Evolutionary conservation across 1,140 invertebrate species (phyloP), one percentile per base, ranked within the genome.

Genomic region (Platyscapa corneri): DNA sequence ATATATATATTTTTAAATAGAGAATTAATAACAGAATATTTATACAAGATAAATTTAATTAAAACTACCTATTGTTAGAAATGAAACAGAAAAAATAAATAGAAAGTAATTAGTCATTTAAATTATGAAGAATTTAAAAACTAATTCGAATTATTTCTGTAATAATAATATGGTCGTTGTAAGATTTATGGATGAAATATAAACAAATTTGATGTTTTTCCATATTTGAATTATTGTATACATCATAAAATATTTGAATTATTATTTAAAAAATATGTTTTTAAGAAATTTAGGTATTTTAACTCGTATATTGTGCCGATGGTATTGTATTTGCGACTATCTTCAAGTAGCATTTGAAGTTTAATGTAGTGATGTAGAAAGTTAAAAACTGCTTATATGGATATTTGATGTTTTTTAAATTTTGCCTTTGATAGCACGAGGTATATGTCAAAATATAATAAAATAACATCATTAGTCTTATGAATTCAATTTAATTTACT

Each of bases 341-440:
- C 82, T 92, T 92, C 90, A 90, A 77, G 82, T 49, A 18, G 70
- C 65, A 84, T 84, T 90, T 92, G 87, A 89, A 91, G 88, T 91
- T 89, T 87, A 82, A 87, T 88, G 37, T 12, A 74, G 67, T 37
- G 67, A 72, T 72, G 67, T 74, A 74, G 32, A 65, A 42, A n/a
- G 39, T 74, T 74, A n/a, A 91, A 92, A 92, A 89, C 89, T 90
- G 91, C 91, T 91, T 92, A 91, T 91, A 92, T 91, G 90, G 90
- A 87, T 90, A 92, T 91, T 85, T 87, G 86, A 83, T 89, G 82
- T 87, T 89, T 90, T 89, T 67, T 60, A 86, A 88, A 65, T 74
- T 89, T 88, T 82, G 30, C 89, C 74, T 70, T 88, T 87, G 83
- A 79, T 88, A 32, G 72, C 75, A 80, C 79, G 81, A 84, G 83